A percentile compares a stretch with the other conserved stretches of the same genome.
Evolutionary conservation across 1,140 invertebrate genomes (phyloP).

Genomic region (Hesperophylax magnus): DNA sequence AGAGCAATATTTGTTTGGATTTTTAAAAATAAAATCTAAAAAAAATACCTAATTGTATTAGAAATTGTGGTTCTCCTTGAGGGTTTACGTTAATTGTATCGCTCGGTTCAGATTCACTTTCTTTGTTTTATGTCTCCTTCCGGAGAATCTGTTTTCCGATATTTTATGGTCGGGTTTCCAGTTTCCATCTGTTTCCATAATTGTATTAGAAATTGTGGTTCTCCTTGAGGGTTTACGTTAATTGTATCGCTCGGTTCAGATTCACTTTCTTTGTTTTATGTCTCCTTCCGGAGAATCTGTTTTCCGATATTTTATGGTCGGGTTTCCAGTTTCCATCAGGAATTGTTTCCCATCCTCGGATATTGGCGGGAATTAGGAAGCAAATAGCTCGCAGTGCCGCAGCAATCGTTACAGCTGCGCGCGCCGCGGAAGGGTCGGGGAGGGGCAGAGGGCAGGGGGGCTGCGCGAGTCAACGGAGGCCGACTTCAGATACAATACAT

Average conservation of each 20-base stretch:
- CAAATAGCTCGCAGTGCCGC: slow-evolving; percentile 61
- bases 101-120: neutral
- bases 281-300: slow-evolving; percentile 2
- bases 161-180: neutral
- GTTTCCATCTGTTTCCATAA: no score
- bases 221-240: no score
- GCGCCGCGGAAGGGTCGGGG: slow-evolving; percentile 58
- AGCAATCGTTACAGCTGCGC: slow-evolving; percentile 66
- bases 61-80: no score
- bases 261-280: neutral
- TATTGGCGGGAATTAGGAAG: slow-evolving; percentile 53
- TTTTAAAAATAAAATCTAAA: no score
- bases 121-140: neutral
- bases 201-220: no score
- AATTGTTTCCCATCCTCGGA: slow-evolving; percentile 20
- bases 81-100: neutral
- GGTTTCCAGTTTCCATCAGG: neutral
- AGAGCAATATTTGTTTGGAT: neutral
- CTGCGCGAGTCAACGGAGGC: slow-evolving; percentile 29
- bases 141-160: slow-evolving; percentile 7
- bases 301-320: slow-evolving; percentile 2
- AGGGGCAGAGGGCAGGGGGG: slow-evolving; percentile 17
- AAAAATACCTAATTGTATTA: no score
- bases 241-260: neutral
- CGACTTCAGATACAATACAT: slow-evolving; percentile 27